Percentiles rank a stretch among this genome's conserved stretches.
Evolutionary conservation across 2,888 invertebrate species (phyloP).

Genomic region (Mycalesis mineus): DNA sequence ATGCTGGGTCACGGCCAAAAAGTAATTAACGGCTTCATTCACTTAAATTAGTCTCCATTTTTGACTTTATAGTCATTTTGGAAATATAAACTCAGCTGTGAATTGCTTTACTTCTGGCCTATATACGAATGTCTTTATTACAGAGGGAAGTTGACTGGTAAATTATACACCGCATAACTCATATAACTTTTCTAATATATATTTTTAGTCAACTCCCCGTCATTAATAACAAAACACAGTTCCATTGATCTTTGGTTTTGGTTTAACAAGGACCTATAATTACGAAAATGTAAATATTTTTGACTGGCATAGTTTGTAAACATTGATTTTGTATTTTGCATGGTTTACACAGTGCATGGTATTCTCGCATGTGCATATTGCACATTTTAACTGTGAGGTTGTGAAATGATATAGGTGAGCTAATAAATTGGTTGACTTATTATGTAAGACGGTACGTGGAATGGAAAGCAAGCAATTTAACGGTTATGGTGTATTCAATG

Average conservation of each 20-base stretch:
- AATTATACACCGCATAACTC: neutral
- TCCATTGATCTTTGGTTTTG: slow-evolving; percentile 24
- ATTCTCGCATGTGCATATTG: slow-evolving; percentile 23
- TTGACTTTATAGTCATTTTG: no score
- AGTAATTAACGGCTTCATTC: no score
- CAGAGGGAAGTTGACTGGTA: neutral
- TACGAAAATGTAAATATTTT: slow-evolving; percentile 17
- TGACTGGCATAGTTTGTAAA: neutral
- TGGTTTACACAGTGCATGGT: slow-evolving; percentile 18
- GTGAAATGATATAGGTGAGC: slow-evolving; percentile 9
- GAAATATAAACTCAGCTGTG: neutral
- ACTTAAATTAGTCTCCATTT: no score
- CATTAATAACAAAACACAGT: slow-evolving; percentile 17
- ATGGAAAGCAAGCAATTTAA: slow-evolving; percentile 9
- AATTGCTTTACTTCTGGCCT: neutral
- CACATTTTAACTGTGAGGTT: slow-evolving; percentile 12
- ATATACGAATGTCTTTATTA: slow-evolving; percentile 5
- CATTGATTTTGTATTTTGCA: slow-evolving; percentile 17
- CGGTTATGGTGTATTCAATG: slow-evolving; percentile 11
- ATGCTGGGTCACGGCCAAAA: no score
- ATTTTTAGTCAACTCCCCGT: slow-evolving; percentile 7
- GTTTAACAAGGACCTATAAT: slow-evolving; percentile 13
- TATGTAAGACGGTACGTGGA: neutral
- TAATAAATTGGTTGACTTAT: slow-evolving; percentile 1
- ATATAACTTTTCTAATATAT: neutral